Conservation (phyloP, 2,888 invertebrate genomes). For the Ganaspis brasiliensis region DNA sequence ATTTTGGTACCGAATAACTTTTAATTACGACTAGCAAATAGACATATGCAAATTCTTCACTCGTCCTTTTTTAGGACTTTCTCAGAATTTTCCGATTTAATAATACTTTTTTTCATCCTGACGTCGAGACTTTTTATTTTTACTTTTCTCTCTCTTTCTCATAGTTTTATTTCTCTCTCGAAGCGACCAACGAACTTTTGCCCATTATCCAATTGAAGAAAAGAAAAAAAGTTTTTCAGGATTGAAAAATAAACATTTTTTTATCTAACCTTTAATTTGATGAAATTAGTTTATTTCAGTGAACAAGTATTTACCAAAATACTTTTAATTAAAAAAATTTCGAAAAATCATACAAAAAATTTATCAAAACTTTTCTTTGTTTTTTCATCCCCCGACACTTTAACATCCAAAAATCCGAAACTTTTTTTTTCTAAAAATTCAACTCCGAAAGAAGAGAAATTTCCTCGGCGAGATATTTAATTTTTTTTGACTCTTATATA, state of each 20-base stretch:
- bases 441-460: conserved; percentile 48
- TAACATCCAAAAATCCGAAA: neutral
- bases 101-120: conserved; percentile 47
- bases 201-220: neutral
- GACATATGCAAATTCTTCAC: conserved; percentile 47
- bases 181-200: conserved; percentile 30
- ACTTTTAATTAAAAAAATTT: too few relatives aligned
- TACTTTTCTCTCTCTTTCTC: neutral
- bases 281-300: too few relatives aligned
- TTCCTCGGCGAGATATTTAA: conserved; percentile 50
- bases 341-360: too few relatives aligned
- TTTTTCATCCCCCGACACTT: too few relatives aligned
- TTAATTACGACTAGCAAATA: conserved; percentile 44
- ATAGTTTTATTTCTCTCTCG: neutral
- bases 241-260: neutral
- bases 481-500: neutral
- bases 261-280: neutral
- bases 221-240: too few relatives aligned
- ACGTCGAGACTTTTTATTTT: neutral
- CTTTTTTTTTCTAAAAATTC: conserved; percentile 40
- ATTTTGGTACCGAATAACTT: conserved; percentile 76
- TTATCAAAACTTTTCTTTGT: too few relatives aligned
- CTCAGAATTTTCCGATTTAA: conserved; percentile 26
- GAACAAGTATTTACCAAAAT: too few relatives aligned
- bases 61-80: conserved; percentile 39